A percentile compares a stretch with the other conserved stretches of the same genome.
These are phyloP conservation scores for Lagria hirta DNA, from an alignment of 2,888 invertebrate species.

Conservation along the genomic window DNA sequence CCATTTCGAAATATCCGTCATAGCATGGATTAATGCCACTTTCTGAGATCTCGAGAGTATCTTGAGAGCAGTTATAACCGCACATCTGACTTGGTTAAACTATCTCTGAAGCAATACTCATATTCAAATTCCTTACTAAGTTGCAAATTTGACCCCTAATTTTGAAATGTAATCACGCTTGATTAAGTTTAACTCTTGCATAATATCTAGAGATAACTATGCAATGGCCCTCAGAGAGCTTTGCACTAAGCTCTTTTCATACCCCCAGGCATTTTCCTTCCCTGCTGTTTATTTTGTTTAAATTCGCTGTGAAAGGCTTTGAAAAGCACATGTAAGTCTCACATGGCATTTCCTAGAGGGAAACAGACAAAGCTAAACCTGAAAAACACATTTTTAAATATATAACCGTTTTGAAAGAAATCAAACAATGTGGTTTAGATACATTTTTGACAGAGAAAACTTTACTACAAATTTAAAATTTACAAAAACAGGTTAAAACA, in stretches of 20 bases:
- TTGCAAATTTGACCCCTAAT: slow-evolving; percentile 22
- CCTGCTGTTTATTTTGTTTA: slow-evolving; percentile 41
- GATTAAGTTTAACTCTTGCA: slow-evolving; percentile 33
- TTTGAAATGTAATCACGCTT: slow-evolving; percentile 33
- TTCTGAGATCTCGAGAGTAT: too few species aligned
- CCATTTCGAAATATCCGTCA: too few species aligned
- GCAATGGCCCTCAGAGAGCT: slow-evolving; percentile 29
- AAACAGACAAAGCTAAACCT: too few species aligned
- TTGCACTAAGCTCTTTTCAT: slow-evolving; percentile 29
- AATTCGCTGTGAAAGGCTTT: slow-evolving; percentile 33
- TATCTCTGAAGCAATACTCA: slow-evolving; percentile 2
- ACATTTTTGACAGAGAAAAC: too few species aligned
- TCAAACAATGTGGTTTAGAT: too few species aligned
- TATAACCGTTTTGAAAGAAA: too few species aligned
- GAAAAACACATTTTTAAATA: too few species aligned
- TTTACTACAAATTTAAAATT: too few species aligned
- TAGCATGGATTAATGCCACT: too few species aligned
- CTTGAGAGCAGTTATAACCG: slow-evolving; percentile 10
- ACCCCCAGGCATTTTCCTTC: slow-evolving; percentile 31
- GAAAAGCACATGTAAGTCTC: slow-evolving; percentile 21
- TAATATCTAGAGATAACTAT: slow-evolving; percentile 33
- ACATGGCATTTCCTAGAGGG: slow-evolving; percentile 17
- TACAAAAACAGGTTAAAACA: too few species aligned
- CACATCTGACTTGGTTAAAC: slow-evolving; percentile 7
- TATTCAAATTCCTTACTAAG: slow-evolving; percentile 6